These are phyloP conservation scores for Myocastor coypus DNA, from an alignment of 2,113 vertebrate species.

Conservation along the genomic window DNA sequence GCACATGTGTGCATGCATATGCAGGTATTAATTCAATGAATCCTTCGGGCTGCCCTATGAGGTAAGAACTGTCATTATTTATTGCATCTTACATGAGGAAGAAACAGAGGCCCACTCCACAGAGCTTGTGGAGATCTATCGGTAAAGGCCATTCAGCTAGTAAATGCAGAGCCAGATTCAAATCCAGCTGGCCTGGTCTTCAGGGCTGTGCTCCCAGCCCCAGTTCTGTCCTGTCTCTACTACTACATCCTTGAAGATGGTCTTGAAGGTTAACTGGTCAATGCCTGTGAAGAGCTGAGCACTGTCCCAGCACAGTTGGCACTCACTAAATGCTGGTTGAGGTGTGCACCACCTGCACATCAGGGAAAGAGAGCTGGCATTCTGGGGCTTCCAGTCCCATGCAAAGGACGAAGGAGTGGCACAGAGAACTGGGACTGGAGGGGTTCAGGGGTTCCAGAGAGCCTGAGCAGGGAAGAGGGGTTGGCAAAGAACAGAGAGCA, in stretches of 20 bases:
- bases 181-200: not conserved
- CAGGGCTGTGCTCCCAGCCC: not conserved
- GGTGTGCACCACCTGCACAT: not conserved
- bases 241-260: not conserved
- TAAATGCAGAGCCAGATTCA: not conserved
- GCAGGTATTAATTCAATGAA: not conserved
- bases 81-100: not conserved
- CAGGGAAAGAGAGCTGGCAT: not conserved
- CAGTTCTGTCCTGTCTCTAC: not conserved
- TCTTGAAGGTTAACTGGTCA: not conserved
- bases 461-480: too few species aligned
- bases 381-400: not conserved
- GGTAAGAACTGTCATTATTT: not conserved
- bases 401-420: not conserved
- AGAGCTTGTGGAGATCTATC: not conserved
- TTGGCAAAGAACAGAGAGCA: not conserved
- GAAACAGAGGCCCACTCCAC: not conserved
- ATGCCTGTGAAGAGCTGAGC: not conserved
- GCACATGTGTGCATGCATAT: not conserved
- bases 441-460: not conserved
- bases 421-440: not conserved
- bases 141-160: not conserved
- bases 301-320: rapidly evolving
- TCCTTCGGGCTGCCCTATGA: not conserved
- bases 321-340: not conserved